These are phyloP conservation scores for Zapus hudsonius DNA, from an alignment of 2,113 vertebrate species.

Conservation along the genomic window DNA sequence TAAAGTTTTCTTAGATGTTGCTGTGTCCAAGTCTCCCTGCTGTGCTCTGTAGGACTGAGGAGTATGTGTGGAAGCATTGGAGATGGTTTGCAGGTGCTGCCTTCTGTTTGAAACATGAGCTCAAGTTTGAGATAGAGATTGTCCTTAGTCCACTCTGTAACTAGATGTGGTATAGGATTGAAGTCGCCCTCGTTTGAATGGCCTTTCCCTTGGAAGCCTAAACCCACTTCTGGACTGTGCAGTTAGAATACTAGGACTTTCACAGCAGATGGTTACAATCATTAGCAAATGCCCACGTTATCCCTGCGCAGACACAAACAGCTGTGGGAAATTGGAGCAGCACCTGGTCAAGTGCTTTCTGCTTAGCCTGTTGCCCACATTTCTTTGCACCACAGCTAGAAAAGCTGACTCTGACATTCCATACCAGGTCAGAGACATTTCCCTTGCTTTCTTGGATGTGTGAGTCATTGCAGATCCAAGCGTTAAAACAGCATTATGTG, in stretches of 20 bases:
- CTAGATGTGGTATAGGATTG: not conserved
- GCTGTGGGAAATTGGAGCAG: not conserved
- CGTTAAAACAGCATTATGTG: not conserved
- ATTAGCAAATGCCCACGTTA: not conserved
- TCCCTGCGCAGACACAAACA: not conserved
- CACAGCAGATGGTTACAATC: slow-evolving; percentile 16
- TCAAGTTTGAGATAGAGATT: not conserved
- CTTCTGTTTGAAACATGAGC: slow-evolving; percentile 3
- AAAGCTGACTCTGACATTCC: not conserved
- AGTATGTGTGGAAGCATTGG: not conserved
- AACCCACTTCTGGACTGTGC: not conserved
- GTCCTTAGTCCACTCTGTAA: not conserved
- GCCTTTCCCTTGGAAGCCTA: not conserved
- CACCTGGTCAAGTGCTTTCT: slow-evolving; percentile 14
- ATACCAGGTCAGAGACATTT: not conserved
- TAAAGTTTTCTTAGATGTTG: not conserved
- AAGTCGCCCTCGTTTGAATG: not conserved
- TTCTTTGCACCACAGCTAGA: not conserved
- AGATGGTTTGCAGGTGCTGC: not conserved
- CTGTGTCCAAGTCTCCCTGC: not conserved
- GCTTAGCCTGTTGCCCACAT: not conserved
- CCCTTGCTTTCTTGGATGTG: not conserved
- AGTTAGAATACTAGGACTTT: not conserved
- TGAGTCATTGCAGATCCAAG: not conserved
- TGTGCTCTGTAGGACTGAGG: not conserved